Evolutionary conservation across 2,797 vertebrate species (phyloP).

Genomic region (Tokudaia muenninki): DNA sequence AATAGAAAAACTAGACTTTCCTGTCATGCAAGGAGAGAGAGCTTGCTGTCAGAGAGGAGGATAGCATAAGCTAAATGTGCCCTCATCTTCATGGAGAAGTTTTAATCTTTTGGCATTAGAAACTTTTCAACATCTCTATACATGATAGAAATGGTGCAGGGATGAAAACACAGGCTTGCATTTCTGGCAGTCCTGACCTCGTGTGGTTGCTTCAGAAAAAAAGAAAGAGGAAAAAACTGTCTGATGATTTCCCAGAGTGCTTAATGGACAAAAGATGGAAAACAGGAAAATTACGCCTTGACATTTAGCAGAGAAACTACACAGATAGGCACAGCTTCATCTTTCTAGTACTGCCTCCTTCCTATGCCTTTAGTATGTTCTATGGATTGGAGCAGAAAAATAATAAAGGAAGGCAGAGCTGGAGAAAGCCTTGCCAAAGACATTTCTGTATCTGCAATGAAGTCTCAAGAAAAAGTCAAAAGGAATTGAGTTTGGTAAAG

Average conservation of each 20-base stretch:
- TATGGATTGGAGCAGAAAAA: constrained; percentile 46
- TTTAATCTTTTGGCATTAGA: constrained; percentile 48
- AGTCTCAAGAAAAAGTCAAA: constrained; percentile 70
- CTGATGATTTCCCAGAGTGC: constrained; percentile 42
- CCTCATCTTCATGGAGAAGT: constrained; percentile 62
- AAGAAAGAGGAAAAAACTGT: constrained; percentile 34
- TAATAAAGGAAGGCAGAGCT: neutral
- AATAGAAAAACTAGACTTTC: constrained; percentile 48
- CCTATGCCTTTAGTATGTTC: constrained; percentile 44
- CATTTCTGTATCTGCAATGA: constrained; percentile 29
- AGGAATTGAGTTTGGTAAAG: constrained; percentile 72
- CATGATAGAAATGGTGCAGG: constrained; percentile 38
- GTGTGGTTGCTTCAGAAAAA: constrained; percentile 63
- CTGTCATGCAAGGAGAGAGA: constrained; percentile 40
- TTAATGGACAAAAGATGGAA: constrained; percentile 52
- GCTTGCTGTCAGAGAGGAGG: constrained; percentile 12
- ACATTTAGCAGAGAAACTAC: constrained; percentile 50
- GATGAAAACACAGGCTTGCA: neutral
- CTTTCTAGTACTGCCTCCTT: constrained; percentile 50
- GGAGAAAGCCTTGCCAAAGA: constrained; percentile 64
- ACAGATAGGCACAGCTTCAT: constrained; percentile 33
- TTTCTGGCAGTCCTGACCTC: constrained; percentile 51
- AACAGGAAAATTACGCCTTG: constrained; percentile 30
- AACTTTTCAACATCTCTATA: constrained; percentile 65
- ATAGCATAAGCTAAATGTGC: constrained; percentile 50